Conservation (phyloP, 2,113 vertebrate genomes). For the Rhinopithecus roxellana region DNA sequence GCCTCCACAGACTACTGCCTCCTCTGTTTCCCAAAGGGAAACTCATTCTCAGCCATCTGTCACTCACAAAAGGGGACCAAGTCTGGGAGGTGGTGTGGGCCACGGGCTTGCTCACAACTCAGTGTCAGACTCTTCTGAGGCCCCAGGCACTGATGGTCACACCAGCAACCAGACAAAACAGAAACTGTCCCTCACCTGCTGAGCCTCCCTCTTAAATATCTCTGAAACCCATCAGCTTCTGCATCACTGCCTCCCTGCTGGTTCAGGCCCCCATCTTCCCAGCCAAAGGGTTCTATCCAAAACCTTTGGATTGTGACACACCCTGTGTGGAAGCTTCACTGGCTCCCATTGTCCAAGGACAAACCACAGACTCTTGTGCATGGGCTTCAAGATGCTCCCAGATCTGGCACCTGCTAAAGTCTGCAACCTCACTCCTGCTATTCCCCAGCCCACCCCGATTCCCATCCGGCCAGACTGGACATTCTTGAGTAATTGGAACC, state of each 20-base stretch:
- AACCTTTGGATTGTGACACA: background rate
- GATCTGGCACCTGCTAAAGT: no score
- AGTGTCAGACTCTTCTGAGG: background rate
- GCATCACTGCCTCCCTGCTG: background rate
- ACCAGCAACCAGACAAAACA: background rate
- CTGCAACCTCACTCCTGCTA: background rate
- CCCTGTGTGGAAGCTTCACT: background rate
- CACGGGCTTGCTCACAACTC: no score
- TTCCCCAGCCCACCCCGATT: no score
- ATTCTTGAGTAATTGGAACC: background rate
- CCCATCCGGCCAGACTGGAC: background rate
- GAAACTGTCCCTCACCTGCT: background rate
- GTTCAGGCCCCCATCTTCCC: background rate
- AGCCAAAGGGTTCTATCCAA: background rate
- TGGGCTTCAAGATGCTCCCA: background rate
- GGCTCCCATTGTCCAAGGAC: background rate
- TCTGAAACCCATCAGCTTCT: background rate
- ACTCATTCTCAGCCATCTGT: rapidly evolving
- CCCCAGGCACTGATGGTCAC: background rate
- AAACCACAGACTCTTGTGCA: background rate
- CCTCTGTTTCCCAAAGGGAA: background rate
- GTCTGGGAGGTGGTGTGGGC: no score
- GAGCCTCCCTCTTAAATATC: background rate
- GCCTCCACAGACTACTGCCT: background rate
- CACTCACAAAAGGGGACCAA: background rate